A percentile compares a stretch with the other conserved stretches of the same genome.
Evolutionary conservation across 2,797 vertebrate genomes (phyloP).

Genomic region (Hydrocynus forskahlii): DNA sequence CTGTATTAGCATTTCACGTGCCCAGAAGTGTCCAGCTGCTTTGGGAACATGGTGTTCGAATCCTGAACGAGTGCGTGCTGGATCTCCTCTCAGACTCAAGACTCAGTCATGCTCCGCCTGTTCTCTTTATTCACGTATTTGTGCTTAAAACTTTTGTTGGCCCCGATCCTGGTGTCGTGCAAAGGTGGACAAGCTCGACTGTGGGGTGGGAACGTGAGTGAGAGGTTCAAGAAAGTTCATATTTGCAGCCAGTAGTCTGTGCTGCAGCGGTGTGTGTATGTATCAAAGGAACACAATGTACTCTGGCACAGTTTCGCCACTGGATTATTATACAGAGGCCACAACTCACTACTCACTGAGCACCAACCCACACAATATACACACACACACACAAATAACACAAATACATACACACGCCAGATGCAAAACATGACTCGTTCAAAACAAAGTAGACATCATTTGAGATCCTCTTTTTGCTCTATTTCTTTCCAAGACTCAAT

Average conservation of each 20-base stretch:
- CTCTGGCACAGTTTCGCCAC: neutral
- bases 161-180: neutral
- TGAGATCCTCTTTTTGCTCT: neutral
- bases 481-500: too few species aligned
- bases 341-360: too few species aligned
- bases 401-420: neutral
- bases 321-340: neutral
- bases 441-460: neutral
- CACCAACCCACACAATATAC: neutral
- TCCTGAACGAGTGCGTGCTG: too few species aligned
- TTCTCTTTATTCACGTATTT: neutral
- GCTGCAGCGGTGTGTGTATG: neutral
- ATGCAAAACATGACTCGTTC: neutral
- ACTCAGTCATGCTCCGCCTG: neutral
- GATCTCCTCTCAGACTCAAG: neutral
- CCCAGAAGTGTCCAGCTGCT: too few species aligned
- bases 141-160: neutral
- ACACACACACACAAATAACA: neutral
- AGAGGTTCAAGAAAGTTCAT: neutral
- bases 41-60: too few species aligned
- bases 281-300: conserved; percentile 21
- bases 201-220: neutral
- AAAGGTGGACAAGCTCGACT: neutral
- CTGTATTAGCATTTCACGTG: too few species aligned
- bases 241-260: neutral